Conservation (phyloP, 2,113 vertebrate genomes). For the Etheostoma spectabile region DNA sequence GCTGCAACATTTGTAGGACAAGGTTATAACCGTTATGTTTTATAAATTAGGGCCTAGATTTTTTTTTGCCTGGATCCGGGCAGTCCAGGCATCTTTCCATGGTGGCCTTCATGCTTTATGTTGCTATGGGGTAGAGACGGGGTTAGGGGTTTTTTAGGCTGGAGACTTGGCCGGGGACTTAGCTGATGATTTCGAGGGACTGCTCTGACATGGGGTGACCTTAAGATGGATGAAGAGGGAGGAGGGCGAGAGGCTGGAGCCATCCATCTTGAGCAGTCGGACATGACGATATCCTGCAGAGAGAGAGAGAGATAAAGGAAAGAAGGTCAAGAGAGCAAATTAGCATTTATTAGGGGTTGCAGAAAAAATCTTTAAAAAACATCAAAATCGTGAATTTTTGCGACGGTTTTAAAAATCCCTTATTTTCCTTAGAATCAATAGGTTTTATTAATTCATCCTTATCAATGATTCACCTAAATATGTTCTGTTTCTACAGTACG, state of each 20-base stretch:
- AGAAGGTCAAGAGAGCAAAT: background rate
- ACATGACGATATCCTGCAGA: conserved; percentile 93
- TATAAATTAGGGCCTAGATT: background rate
- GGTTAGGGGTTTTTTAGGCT: conserved; percentile 27
- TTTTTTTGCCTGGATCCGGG: background rate
- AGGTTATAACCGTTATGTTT: background rate
- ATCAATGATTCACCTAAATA: too few species aligned
- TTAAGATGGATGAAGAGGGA: conserved; percentile 91
- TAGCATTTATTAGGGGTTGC: too few species aligned
- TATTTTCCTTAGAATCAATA: too few species aligned
- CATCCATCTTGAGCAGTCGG: conserved; percentile 89
- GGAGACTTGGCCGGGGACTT: conserved; percentile 28
- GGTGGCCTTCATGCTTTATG: background rate
- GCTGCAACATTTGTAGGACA: background rate
- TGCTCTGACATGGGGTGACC: conserved; percentile 61
- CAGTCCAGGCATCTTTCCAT: background rate
- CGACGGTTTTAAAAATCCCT: too few species aligned
- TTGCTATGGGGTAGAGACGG: background rate
- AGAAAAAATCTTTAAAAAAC: too few species aligned
- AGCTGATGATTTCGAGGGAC: conserved; percentile 46
- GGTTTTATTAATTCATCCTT: too few species aligned
- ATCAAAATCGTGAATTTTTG: too few species aligned
- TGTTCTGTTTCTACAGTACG: too few species aligned
- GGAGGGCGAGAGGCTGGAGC: conserved; percentile 88
- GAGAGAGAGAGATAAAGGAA: background rate